Percentiles rank a stretch among this genome's conserved stretches.
These are phyloP conservation scores for Ciconia boyciana DNA, from an alignment of 2,113 vertebrate genomes.

Conservation along the genomic window DNA sequence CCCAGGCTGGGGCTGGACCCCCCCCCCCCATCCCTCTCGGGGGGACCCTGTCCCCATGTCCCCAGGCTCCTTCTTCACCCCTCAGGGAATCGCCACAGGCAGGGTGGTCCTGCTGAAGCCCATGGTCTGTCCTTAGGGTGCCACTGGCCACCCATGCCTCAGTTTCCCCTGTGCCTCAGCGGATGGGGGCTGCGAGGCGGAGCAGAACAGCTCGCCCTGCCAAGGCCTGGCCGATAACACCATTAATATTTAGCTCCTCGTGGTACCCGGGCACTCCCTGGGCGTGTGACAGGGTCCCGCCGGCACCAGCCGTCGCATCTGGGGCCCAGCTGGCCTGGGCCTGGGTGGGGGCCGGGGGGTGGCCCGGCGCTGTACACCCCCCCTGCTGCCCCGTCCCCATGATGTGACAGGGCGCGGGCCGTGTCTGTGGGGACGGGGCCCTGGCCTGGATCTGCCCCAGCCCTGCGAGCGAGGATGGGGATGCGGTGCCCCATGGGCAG, in stretches of 20 bases:
- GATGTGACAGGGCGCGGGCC: accelerated
- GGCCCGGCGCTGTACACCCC: not conserved
- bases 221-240: not conserved
- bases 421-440: not conserved
- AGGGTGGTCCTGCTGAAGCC: not conserved
- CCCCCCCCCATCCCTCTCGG: accelerated
- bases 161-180: not conserved
- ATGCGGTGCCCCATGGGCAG: not conserved
- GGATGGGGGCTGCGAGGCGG: accelerated
- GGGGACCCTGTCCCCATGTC: not conserved
- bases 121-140: accelerated
- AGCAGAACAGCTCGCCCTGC: not conserved
- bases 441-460: not conserved
- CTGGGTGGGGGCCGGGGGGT: not conserved
- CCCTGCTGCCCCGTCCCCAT: not conserved
- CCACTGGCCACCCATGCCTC: not conserved
- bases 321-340: not conserved
- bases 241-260: not conserved
- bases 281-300: accelerated
- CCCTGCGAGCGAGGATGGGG: not conserved
- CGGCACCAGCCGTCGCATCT: not conserved
- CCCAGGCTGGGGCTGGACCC: not conserved
- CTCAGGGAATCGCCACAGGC: not conserved
- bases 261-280: accelerated
- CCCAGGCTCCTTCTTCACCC: not conserved